Evolutionary conservation across 2,113 vertebrate genomes (phyloP), one percentile per base, ranked within the genome.

Genomic region (Eulacestoma nigropectus): DNA sequence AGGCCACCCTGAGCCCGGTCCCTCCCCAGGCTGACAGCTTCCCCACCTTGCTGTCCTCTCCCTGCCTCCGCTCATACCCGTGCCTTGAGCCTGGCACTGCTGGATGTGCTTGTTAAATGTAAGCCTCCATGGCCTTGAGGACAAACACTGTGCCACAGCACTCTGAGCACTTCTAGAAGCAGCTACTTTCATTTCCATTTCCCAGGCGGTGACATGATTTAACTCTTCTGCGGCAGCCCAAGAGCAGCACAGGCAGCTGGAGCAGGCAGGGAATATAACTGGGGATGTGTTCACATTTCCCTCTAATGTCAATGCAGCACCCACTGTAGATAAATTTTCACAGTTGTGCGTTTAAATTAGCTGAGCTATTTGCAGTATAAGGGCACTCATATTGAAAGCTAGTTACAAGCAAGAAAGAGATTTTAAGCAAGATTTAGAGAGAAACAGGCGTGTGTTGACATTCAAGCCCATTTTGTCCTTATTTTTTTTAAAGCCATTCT

Each of bases 171-270:
- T 84, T 90, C 84, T 79, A 92, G 91, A 84, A 70, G 96, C 80
- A 57, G 78, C 65, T 75, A 79, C 91, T 96, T 97, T 96, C 84
- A 0, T 91, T 97, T 97, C 94, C 88, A 62, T 96, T 97, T 97
- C 92, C 95, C 91, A 92, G 81, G 67, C 11, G 0, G 74, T 83
- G 92, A 73, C 6, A 18, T 47, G 84, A 90, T 93, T 96, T 96
- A 94, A 95, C 94, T 93, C 92, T 95, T 96, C 57, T 44, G 70
- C 0, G 2, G 69, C 49, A 2, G 76, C 64, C 67, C 2, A 2
- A 53, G 85, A 84, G 47, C 16, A 7, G 44, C 60, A 63, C 1
- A 0, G 67, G 49, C 76, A 90, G 56, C 68, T 87, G 85, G 86
- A 95, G 47, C 70, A 73, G 53, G 13, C 49, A 85, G 65, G 92